Evolutionary conservation across 2,888 invertebrate genomes (phyloP), one percentile per base, ranked within the genome.

Genomic region (Arctia plantaginis): DNA sequence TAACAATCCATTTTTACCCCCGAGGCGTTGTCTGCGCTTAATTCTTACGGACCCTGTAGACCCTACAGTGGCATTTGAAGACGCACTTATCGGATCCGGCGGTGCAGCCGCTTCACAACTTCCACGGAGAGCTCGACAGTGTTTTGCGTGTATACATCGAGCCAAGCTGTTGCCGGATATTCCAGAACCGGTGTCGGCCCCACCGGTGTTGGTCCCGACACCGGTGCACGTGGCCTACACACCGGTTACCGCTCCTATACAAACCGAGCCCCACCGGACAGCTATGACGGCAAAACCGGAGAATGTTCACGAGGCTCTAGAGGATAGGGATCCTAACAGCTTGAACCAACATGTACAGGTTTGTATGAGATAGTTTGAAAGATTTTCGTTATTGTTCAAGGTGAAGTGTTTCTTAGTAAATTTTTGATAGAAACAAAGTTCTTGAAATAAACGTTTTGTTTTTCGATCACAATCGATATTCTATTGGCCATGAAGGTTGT

Each of bases 291-390:
- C 89, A 33, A 96, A 96, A 80, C 92, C 95, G 69, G 95, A 94
- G 64, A 95, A 90, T 64, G 81, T 85, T 8, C 90, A 90, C 12
- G 94, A 95, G 66, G 96, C 97, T 71, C 91, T 97, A 76, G 97
- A 97, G 85, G 97, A 97, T 84, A 91, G 97, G 78, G 97, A 98
- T 87, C 98, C 98, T 0, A 97, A 97, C 84, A 96, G 95, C 77
- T 90, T 98, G 78, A 97, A 97, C 87, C 96, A 96, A 76, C 97
- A 97, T 90, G 93, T 98, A 69, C 97, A 97, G 96, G 98, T 97
- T 90, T 86, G 83, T 75, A 44, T 71, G 23, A 44, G 59, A 20
- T 51, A 41, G 23, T 27, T 13, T 10, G 7, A 3, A 13, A 59
- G 30, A n/a, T 41, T 44, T 59, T n/a, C 8, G 30, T n/a, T 55